Base-by-base conservation (phyloP, 2,113 vertebrate species). In the Otocyon megalotis region DNA sequence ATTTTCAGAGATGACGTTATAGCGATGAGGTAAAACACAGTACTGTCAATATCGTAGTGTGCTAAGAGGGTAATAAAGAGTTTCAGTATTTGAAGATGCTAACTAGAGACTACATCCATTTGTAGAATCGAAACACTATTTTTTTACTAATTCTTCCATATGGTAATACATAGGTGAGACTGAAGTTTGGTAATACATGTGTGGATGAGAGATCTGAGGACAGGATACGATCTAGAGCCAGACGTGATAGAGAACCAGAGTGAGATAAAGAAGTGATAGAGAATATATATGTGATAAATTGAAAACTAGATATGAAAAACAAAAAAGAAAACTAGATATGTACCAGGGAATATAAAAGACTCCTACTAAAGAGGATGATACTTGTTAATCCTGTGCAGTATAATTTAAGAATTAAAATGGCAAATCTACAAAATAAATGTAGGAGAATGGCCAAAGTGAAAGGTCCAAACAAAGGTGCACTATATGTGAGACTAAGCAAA, bases 11-110 rank as follows among this genome's bases (percentile, higher is more conserved):
- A 98, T 98, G 96, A 98, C 97, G 85, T 97, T 98, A 97, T 97
- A 98, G 98, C 95, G 98, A 98, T 98, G 98, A 98, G 97, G 98
- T 98, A 98, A 98, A 98, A 98, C 97, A 98, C 98, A 98, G 97
- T 96, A 92, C 97, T 98, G 97, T 97, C 97, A 98, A 92, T 97
- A 97, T 93, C 82, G 94, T 54, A 83, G 93, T 97, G 84, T 96
- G 97, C 95, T 98, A 97, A 98, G 97, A 96, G 76, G 86, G 1
- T 95, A 98, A 98, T 98, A 96, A 96, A 97, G 97, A 98, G 94
- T 97, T 98, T 97, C 96, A 96, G 94, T 97, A 98, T 98, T 98
- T 94, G 95, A 97, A 96, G 94, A 98, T 97, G 72, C 94, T 98
- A 98, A 98, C 97, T 97, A 98, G 62, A 60, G 76, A 97, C 97